Percentiles rank a stretch among this genome's conserved stretches.
Conservation (phyloP, 2,797 vertebrate genomes). For the Ataeniobius toweri region DNA sequence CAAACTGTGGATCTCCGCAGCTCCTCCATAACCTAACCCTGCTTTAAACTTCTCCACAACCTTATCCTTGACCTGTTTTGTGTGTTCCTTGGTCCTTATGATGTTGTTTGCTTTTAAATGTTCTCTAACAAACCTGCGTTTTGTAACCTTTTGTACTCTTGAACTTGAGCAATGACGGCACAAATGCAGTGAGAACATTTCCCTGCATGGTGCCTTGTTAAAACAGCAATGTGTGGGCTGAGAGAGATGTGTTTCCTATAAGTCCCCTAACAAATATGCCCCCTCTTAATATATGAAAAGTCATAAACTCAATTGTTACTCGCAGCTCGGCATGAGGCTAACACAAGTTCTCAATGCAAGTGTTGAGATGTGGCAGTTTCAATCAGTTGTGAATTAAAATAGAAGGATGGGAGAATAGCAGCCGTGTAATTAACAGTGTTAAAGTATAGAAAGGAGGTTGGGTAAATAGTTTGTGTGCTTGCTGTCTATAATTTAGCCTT, state of each 20-base stretch:
- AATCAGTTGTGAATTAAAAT: constrained; percentile 65
- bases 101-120: too few species aligned
- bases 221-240: constrained; percentile 22
- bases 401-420: constrained; percentile 56
- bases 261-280: constrained; percentile 25
- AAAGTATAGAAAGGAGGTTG: constrained; percentile 45
- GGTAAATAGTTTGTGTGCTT: constrained; percentile 58
- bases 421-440: constrained; percentile 71
- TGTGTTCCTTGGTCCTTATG: too few species aligned
- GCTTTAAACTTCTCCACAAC: too few species aligned
- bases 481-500: constrained; percentile 70
- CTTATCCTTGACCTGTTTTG: too few species aligned
- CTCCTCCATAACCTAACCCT: too few species aligned
- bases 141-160: constrained; percentile 6
- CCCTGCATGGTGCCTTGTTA: constrained; percentile 42
- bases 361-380: constrained; percentile 43
- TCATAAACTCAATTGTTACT: constrained; percentile 43
- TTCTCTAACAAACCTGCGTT: not conserved
- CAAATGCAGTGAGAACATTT: constrained; percentile 27
- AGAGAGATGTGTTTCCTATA: constrained; percentile 36
- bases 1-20: too few species aligned
- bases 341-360: constrained; percentile 33
- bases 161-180: constrained; percentile 10
- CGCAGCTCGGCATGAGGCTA: constrained; percentile 40
- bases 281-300: constrained; percentile 37